phyloP scores from a whole-genome alignment of 1,140 invertebrate genomes.

The Drosophila lowei region DNA sequence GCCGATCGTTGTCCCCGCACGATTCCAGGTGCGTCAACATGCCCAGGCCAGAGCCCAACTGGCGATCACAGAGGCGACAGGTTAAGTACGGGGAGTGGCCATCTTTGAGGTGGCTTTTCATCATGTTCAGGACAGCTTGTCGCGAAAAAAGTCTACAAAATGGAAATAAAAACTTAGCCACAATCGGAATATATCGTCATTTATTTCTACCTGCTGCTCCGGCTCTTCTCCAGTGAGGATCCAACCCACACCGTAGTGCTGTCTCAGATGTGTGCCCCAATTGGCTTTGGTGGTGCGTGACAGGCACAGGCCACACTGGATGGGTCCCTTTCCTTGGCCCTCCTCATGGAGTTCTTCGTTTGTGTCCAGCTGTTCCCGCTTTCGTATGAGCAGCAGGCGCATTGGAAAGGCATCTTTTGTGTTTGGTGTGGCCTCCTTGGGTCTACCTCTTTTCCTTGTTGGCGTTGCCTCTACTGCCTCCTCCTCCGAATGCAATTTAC shows the following conservation, averaged over 20 bases:
- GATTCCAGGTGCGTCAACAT: slow-evolving; percentile 41
- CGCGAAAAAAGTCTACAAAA: too few relatives aligned
- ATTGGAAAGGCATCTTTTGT: neutral
- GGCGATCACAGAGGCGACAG: slow-evolving; percentile 47
- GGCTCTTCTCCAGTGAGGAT: slow-evolving; percentile 13
- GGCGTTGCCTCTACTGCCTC: too few relatives aligned
- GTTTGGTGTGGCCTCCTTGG: slow-evolving; percentile 2
- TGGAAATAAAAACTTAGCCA: too few relatives aligned
- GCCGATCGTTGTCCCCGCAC: slow-evolving; percentile 20
- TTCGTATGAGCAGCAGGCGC: slow-evolving; percentile 59
- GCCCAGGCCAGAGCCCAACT: slow-evolving; percentile 35
- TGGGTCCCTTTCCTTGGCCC: slow-evolving; percentile 25
- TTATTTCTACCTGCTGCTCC: slow-evolving; percentile 3
- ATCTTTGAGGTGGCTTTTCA: neutral
- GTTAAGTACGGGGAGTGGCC: neutral
- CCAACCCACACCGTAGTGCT: slow-evolving; percentile 79
- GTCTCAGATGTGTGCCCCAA: slow-evolving; percentile 50
- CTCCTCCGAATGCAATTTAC: too few relatives aligned
- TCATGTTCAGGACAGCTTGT: slow-evolving; percentile 9
- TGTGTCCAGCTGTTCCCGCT: slow-evolving; percentile 60
- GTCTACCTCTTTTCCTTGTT: neutral
- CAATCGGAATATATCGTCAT: too few relatives aligned
- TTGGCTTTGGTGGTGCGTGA: slow-evolving; percentile 19
- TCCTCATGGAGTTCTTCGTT: slow-evolving; percentile 49
- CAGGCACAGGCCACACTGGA: slow-evolving; percentile 71